phyloP scores from a whole-genome alignment of 2,113 vertebrate species.

The Odocoileus virginianus region DNA sequence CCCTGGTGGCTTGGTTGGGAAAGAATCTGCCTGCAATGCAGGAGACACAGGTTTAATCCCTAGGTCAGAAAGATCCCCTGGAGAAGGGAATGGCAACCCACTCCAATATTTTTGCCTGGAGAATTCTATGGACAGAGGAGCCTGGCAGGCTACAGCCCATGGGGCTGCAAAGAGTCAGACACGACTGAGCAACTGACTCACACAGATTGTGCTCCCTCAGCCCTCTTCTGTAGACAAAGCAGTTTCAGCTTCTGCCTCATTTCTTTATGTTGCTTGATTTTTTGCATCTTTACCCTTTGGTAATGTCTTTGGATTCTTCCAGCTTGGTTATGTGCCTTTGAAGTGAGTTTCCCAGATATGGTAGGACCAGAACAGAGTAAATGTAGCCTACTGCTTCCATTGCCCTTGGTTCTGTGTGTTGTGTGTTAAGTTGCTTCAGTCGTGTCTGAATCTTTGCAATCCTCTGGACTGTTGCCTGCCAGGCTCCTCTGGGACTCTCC shows the following conservation, averaged over 20 bases:
- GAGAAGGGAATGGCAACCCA: background rate
- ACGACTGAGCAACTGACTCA: accelerated
- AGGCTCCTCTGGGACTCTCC: background rate
- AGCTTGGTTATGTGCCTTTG: background rate
- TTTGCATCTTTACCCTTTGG: background rate
- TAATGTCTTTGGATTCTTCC: background rate
- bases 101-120: background rate
- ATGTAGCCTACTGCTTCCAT: background rate
- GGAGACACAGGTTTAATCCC: background rate
- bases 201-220: background rate
- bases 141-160: background rate
- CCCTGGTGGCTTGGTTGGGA: background rate
- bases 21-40: background rate
- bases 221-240: background rate
- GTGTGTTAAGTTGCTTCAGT: background rate
- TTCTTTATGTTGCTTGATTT: background rate
- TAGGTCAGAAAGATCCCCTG: background rate
- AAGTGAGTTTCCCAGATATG: background rate
- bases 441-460: background rate
- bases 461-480: background rate
- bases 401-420: background rate
- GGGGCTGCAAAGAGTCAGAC: background rate
- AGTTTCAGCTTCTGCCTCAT: background rate
- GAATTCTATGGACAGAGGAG: background rate
- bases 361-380: background rate